Percentiles rank a stretch among this genome's conserved stretches.
Conservation (phyloP, 2,888 invertebrate species). For the Lepidochitona cinerea region DNA sequence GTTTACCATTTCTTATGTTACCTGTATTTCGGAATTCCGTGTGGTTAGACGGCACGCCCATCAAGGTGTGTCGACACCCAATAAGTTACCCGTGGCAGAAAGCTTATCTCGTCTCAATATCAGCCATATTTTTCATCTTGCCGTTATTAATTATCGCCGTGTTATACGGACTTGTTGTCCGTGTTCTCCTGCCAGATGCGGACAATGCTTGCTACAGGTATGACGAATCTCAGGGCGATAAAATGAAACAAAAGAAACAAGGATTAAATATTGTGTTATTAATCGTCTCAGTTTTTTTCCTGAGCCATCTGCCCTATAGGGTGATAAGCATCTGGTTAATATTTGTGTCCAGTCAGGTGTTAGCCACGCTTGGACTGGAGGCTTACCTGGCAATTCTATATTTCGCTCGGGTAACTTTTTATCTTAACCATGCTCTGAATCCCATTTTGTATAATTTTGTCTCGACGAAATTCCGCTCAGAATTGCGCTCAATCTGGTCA, state of each 20-base stretch:
- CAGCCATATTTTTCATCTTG: neutral
- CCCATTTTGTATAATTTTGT: slow-evolving; percentile 1
- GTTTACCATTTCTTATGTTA: neutral
- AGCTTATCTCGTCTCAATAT: neutral
- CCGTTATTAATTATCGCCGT: neutral
- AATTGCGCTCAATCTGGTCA: too few relatives aligned
- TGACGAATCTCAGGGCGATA: neutral
- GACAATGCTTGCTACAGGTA: neutral
- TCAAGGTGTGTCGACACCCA: neutral
- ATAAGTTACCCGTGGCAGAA: neutral
- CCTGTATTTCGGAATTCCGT: neutral
- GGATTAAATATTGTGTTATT: neutral
- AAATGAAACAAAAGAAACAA: neutral
- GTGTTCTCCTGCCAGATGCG: neutral
- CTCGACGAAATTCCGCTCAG: neutral
- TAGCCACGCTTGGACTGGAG: neutral
- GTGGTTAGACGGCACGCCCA: neutral
- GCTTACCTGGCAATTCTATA: neutral
- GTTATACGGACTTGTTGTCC: neutral
- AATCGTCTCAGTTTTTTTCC: neutral
- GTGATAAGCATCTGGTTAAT: neutral
- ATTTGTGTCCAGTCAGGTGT: neutral
- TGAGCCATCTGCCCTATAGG: neutral
- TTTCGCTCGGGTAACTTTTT: neutral
- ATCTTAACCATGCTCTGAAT: neutral